Conservation (phyloP, 2,113 vertebrate genomes). For the Stigmatopora nigra region DNA sequence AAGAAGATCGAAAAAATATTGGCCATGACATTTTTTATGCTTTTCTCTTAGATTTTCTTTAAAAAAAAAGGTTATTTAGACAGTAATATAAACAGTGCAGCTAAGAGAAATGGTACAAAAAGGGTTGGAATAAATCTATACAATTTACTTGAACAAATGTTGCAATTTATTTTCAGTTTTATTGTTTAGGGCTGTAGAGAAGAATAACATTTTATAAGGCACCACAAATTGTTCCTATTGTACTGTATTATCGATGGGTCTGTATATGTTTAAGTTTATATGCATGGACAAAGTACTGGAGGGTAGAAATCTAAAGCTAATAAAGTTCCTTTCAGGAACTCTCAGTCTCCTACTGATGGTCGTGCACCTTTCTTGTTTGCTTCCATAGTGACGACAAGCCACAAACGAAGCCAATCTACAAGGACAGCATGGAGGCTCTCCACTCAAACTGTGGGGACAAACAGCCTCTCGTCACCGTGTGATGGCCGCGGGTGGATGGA, state of each 20-base stretch:
- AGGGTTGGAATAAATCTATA: no score
- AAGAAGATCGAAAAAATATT: background rate
- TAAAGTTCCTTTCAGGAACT: background rate
- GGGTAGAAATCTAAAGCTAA: background rate
- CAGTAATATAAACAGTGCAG: no score
- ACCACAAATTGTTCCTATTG: background rate
- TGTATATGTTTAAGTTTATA: background rate
- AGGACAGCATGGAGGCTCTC: constrained; percentile 62
- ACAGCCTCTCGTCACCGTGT: constrained; percentile 65
- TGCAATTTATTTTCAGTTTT: no score
- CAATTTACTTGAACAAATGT: no score
- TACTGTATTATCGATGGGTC: background rate
- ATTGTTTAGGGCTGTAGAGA: no score
- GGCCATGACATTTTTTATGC: background rate
- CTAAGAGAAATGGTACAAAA: no score
- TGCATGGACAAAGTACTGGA: background rate
- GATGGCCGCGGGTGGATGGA: constrained; percentile 35
- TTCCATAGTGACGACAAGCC: constrained; percentile 68
- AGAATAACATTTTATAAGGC: no score
- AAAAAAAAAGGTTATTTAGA: no score
- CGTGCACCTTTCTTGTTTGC: constrained; percentile 27
- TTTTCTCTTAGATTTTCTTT: background rate
- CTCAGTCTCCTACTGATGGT: constrained; percentile 30
- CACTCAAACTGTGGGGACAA: constrained; percentile 61
- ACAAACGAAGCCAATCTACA: constrained; percentile 76